A percentile compares a stretch with the other conserved stretches of the same genome.
phyloP scores from a whole-genome alignment of 2,113 vertebrate genomes.

The Mastomys natalensis region DNA sequence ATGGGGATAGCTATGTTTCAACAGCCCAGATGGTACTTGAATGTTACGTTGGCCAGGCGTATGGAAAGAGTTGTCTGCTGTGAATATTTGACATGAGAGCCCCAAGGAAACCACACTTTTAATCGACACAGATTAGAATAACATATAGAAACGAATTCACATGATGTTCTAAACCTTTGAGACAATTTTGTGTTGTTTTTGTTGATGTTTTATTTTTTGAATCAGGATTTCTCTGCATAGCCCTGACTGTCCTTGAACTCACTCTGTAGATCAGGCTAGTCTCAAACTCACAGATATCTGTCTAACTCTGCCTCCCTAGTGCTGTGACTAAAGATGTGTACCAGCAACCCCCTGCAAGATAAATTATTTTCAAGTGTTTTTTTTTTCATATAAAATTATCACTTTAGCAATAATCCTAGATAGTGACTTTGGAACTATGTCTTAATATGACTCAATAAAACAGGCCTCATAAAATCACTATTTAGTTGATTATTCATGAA shows the following conservation, averaged over 20 bases:
- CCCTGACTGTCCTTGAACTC: neutral
- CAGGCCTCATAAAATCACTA: neutral
- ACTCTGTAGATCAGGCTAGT: neutral
- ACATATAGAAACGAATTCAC: neutral
- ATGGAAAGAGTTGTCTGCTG: neutral
- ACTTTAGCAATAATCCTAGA: neutral
- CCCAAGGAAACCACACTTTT: neutral
- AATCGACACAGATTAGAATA: slow-evolving; percentile 3
- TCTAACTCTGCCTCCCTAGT: neutral
- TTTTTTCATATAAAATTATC: neutral
- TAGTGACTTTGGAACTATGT: neutral
- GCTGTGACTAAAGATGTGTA: neutral
- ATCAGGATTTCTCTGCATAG: neutral
- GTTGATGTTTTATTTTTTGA: neutral
- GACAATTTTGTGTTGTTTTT: neutral
- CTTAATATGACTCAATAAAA: neutral
- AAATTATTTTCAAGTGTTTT: neutral
- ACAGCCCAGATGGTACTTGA: neutral
- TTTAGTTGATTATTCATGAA: neutral
- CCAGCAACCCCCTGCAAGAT: neutral
- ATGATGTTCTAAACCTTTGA: neutral
- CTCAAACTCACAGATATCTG: neutral
- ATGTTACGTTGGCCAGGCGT: slow-evolving; percentile 31
- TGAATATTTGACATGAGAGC: neutral
- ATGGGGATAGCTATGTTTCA: neutral